Conservation (phyloP, 2,888 invertebrate genomes). For the Cryptus viduatorius region DNA sequence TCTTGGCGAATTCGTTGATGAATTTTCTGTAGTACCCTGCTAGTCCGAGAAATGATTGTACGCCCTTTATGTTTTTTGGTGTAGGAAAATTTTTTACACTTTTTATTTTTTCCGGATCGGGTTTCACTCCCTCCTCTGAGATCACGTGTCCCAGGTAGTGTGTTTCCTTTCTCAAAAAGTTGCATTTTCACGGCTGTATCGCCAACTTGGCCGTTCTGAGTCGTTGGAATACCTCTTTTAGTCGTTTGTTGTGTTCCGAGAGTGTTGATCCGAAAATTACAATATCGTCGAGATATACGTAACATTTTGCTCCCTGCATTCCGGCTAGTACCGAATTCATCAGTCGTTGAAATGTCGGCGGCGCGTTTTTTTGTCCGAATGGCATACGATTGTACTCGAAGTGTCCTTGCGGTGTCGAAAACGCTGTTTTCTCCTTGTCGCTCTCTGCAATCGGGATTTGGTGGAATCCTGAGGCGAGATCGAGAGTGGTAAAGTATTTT, state of each 20-base stretch:
- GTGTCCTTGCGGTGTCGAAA: conserved; percentile 23
- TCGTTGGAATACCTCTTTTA: neutral
- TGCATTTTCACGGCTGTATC: neutral
- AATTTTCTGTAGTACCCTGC: no score
- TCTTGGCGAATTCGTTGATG: no score
- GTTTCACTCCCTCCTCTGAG: no score
- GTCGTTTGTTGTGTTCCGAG: neutral
- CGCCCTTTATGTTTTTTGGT: no score
- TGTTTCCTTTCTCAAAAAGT: no score
- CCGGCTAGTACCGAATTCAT: conserved; percentile 43
- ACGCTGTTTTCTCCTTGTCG: conserved; percentile 27
- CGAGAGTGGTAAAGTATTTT: conserved; percentile 39
- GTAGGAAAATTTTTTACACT: no score
- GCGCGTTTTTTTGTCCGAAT: conserved; percentile 16
- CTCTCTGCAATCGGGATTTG: conserved; percentile 24
- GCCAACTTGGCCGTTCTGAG: neutral
- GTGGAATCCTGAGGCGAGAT: conserved; percentile 34
- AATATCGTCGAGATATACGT: conserved; percentile 9
- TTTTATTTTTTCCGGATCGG: no score
- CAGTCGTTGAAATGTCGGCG: conserved; percentile 45
- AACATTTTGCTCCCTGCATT: conserved; percentile 29
- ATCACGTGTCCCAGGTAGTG: no score
- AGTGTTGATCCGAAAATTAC: neutral
- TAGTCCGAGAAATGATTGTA: no score
- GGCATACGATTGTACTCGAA: conserved; percentile 44